Conservation (phyloP, 2,113 vertebrate species). For the Mesocricetus auratus region DNA sequence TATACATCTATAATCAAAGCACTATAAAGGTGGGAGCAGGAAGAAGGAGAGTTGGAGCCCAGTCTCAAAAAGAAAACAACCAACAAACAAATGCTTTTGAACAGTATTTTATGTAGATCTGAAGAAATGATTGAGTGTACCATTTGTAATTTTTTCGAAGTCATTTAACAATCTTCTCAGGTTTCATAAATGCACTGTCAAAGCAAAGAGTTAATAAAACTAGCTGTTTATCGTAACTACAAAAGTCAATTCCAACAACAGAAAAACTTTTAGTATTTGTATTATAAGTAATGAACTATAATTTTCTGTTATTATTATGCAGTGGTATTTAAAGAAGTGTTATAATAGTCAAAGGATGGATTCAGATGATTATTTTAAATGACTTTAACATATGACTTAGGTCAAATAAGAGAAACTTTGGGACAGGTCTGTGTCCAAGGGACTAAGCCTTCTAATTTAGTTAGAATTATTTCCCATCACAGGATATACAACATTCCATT, state of each 20-base stretch:
- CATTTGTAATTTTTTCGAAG: constrained; percentile 74
- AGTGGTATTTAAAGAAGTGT: constrained; percentile 3
- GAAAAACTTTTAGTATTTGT: constrained; percentile 42
- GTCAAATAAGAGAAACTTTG: constrained; percentile 32
- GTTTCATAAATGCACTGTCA: constrained; percentile 48
- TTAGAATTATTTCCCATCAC: constrained; percentile 74
- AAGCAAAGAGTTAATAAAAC: neutral
- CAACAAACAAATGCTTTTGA: constrained; percentile 82
- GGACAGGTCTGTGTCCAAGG: constrained; percentile 50
- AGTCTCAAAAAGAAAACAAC: neutral
- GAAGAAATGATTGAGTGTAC: constrained; percentile 74
- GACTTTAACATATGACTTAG: constrained; percentile 26
- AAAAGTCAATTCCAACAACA: constrained; percentile 29
- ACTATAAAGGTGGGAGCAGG: neutral
- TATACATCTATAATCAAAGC: neutral
- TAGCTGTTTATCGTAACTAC: neutral
- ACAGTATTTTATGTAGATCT: constrained; percentile 81
- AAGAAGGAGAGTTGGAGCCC: neutral
- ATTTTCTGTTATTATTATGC: constrained; percentile 46
- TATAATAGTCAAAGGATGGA: constrained; percentile 44
- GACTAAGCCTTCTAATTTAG: constrained; percentile 73
- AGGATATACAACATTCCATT: constrained; percentile 67
- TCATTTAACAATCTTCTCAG: constrained; percentile 41
- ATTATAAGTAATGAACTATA: neutral
- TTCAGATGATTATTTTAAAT: constrained; percentile 38